Evolutionary conservation across 1,140 invertebrate species (phyloP), one percentile per base, ranked within the genome.

Genomic region (Melitaea cinxia): DNA sequence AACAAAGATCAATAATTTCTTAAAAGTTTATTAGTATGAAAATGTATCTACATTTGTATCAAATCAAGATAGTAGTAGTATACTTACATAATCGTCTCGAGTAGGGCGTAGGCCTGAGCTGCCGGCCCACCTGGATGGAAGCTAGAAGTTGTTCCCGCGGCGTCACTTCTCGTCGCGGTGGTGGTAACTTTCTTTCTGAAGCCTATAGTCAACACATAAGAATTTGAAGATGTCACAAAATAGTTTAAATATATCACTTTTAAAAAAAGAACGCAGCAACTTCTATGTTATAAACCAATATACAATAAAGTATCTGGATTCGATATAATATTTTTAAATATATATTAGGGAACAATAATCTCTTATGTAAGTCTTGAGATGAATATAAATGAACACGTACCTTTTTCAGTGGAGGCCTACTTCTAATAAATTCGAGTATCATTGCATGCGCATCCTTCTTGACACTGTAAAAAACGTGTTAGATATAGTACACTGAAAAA

Each of bases 401-500:
- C 93, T 98, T 98, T 92, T 95, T 96, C 12, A 99, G 93, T 65
- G 97, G 97, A 24, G 98, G 98, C 82, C 98, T 93, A 75, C 97
- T 98, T 81, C 98, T 93, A 79, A 99, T 99, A 91, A 99, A 99
- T 84, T 99, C 97, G 70, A 99, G 93, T 82, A 99, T 99, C 82
- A 98, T 94, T 42, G 96, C 96, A 83, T 98, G 97, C 6, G 98
- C 97, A 91, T 99, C 97, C 91, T 98, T 98, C 83, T 96, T 97
- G 21, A 97, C 94, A 83, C 95, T 93, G 76, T 23, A 65, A 77
- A 86, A 70, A 58, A 80, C 7, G 26, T 28, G 77, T 74, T 76
- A 70, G 3, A 74, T 33, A 56, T 65, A 19, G 62, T 56, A 53
- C 26, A 17, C 9, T 47, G 14, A 26, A 17, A 57, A 30, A 15